Evolutionary conservation across 2,888 invertebrate species (phyloP), one percentile per base, ranked within the genome.

Genomic region (Odontomyia ornata): DNA sequence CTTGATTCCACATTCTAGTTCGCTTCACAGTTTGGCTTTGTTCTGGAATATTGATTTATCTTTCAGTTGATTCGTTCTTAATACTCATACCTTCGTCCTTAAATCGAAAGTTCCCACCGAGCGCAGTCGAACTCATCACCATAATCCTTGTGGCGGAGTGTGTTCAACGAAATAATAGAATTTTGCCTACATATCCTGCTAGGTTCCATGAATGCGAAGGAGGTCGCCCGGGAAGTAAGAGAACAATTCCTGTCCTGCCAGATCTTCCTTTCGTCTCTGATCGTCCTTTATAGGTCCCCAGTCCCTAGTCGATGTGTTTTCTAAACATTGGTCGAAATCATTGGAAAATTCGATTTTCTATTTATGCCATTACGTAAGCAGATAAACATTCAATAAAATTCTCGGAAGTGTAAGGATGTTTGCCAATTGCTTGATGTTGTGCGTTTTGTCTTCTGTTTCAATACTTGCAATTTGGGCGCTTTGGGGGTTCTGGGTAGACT

Each of bases 241-340:
- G 52, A 52, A 52, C 52, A 4, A 4, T 15, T 15, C 52, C 52
- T 4, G 13, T 52, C 15, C 52, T 52, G 4, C 23, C 25, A 25
- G 5, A 18, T 23, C 21, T 52, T 7, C 0, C 5, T 5, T 7
- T 23, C 2, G 13, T 13, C 60, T 0, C 25, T 23, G 7, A 52
- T 60, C 60, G 4, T 60, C 60, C 25, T 25, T 60, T 23, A 15
- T 52, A 0, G 18, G 13, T 52, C 52, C 52, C 60, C 60, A 25
- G 18, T 52, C 52, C 52, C 60, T 23, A 25, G 18, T 25, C 18
- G 60, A 60, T 60, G 7, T 60, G 21, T 5, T 60, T 11, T 60
- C 30, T 67, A 67, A 67, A 67, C 67, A 67, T 67, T 67, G 67
- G 18, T 43, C 18, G 67, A 47, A 71, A 71, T 64, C 64, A 71